Evolutionary conservation across 2,113 vertebrate species (phyloP).

Genomic region (Osmerus mordax): DNA sequence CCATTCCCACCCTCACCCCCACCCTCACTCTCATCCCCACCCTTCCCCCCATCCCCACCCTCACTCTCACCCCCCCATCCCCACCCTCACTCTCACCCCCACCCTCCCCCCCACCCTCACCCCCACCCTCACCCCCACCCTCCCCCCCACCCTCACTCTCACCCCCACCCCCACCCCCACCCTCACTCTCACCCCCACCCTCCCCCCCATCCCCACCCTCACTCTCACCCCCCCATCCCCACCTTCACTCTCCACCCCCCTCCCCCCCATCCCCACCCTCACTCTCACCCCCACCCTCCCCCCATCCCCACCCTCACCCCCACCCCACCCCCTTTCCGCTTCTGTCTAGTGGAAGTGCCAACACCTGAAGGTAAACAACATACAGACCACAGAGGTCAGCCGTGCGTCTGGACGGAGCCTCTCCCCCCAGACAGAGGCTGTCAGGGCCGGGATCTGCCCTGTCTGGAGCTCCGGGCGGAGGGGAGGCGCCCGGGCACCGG

Average conservation of each 20-base stretch:
- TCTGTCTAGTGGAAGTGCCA: slow-evolving; percentile 60
- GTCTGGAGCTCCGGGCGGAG: slow-evolving; percentile 51
- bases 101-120: too few species aligned
- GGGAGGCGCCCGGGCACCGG: slow-evolving; percentile 47
- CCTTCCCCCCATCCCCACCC: too few species aligned
- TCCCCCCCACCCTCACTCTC: too few species aligned
- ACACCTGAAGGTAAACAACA: slow-evolving; percentile 66
- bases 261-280: not conserved
- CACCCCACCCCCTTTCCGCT: not conserved
- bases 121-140: too few species aligned
- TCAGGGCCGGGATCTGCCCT: slow-evolving; percentile 61
- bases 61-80: too few species aligned
- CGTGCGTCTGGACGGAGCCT: slow-evolving; percentile 52
- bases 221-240: not conserved
- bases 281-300: not conserved
- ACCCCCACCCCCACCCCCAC: too few species aligned
- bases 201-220: too few species aligned
- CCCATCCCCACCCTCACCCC: not conserved
- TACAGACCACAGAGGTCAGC: slow-evolving; percentile 63
- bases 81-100: too few species aligned
- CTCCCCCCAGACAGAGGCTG: slow-evolving; percentile 63
- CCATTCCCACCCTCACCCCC: not conserved
- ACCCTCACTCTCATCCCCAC: too few species aligned
- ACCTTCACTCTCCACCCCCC: not conserved
- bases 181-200: too few species aligned